These are phyloP conservation scores for Pangasius larnaudii DNA, from an alignment of 2,797 vertebrate species.

Conservation along the genomic window DNA sequence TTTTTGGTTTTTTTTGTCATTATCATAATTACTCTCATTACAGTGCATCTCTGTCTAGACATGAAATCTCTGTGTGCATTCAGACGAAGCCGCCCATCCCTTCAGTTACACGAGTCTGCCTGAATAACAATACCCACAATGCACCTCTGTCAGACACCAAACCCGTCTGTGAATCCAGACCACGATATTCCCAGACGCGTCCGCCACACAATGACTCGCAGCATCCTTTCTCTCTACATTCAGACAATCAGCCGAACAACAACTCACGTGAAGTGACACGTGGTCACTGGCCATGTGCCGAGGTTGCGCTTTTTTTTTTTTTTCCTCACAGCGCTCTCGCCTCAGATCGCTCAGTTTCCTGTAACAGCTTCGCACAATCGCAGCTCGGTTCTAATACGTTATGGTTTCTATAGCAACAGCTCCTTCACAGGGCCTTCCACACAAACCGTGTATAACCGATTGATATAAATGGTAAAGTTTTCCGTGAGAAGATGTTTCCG, in stretches of 20 bases:
- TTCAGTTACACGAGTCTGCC: background rate
- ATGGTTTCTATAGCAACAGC: background rate
- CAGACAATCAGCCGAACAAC: background rate
- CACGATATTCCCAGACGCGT: background rate
- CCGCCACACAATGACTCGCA: background rate
- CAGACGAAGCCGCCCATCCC: background rate
- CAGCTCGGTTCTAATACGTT: background rate
- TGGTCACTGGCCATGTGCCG: background rate
- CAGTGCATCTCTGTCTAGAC: constrained; percentile 32
- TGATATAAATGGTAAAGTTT: background rate
- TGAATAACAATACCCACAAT: constrained; percentile 21
- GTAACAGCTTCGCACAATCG: background rate
- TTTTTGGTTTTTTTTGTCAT: background rate
- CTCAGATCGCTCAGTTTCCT: background rate
- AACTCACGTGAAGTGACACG: background rate
- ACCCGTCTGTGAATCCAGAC: background rate
- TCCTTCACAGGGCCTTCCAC: background rate
- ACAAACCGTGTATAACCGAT: background rate
- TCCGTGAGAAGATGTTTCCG: background rate
- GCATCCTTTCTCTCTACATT: background rate
- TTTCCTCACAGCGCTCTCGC: background rate
- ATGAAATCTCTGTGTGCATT: constrained; percentile 9
- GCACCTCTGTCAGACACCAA: constrained; percentile 6
- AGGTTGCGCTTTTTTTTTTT: too few species aligned
- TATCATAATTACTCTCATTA: constrained; percentile 19